These are phyloP conservation scores for Apis cerana DNA, from an alignment of 1,140 invertebrate species.

Conservation along the genomic window DNA sequence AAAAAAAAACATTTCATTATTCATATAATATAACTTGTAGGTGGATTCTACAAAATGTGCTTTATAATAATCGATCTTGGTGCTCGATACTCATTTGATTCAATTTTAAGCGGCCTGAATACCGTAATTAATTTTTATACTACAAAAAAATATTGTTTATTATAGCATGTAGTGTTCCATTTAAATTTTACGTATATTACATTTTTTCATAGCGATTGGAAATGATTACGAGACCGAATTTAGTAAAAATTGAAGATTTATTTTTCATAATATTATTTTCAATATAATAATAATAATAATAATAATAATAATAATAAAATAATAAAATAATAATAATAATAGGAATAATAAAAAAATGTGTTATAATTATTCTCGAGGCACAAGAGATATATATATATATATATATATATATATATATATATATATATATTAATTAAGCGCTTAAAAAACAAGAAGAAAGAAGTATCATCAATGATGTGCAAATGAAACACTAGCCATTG, in stretches of 20 bases:
- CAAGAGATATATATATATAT: slow-evolving; percentile 43
- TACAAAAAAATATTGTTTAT: slow-evolving; percentile 10
- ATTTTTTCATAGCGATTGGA: slow-evolving; percentile 12
- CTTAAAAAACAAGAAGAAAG: slow-evolving; percentile 34
- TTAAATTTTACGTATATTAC: slow-evolving; percentile 30
- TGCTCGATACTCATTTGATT: slow-evolving; percentile 48
- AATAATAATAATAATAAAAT: slow-evolving; percentile 6
- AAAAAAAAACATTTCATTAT: slow-evolving; percentile 5
- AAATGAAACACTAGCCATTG: slow-evolving; percentile 58
- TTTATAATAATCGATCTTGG: slow-evolving; percentile 43
- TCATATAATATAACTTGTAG: slow-evolving; percentile 41
- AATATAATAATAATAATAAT: slow-evolving; percentile 16
- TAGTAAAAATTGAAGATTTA: slow-evolving; percentile 43
- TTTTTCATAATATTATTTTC: slow-evolving; percentile 45
- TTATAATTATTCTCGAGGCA: slow-evolving; percentile 51
- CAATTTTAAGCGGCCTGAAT: slow-evolving; percentile 40
- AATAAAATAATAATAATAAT: background rate
- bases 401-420: too few relatives aligned
- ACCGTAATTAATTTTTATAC: slow-evolving; percentile 28
- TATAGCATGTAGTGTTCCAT: slow-evolving; percentile 19
- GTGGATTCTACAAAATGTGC: slow-evolving; percentile 45
- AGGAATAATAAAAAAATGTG: slow-evolving; percentile 30
- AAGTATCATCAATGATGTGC: slow-evolving; percentile 51
- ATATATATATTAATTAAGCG: slow-evolving; percentile 49
- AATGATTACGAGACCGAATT: slow-evolving; percentile 18